These are phyloP conservation scores for Pseudoips prasinana DNA, from an alignment of 2,888 invertebrate genomes.

Conservation along the genomic window DNA sequence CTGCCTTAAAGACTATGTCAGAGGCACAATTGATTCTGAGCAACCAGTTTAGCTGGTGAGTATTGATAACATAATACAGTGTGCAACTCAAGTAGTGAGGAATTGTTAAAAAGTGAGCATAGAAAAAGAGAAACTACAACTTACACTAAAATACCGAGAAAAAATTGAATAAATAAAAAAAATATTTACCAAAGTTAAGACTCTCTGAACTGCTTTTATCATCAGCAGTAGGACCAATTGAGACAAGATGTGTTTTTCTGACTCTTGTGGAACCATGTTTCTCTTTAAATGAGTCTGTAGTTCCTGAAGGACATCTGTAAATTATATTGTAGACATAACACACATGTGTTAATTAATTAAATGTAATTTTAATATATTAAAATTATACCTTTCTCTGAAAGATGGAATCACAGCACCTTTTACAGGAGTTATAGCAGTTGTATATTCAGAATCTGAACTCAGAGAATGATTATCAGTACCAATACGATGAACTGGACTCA, in stretches of 20 bases:
- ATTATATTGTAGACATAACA: slow-evolving; percentile 4
- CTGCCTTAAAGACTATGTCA: too few relatives aligned
- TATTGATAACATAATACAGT: too few relatives aligned
- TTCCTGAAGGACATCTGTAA: slow-evolving; percentile 64
- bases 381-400: slow-evolving; percentile 83
- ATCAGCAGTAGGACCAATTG: slow-evolving; percentile 81
- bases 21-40: too few relatives aligned
- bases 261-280: slow-evolving; percentile 52
- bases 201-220: slow-evolving; percentile 92
- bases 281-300: slow-evolving; percentile 64
- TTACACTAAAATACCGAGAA: background rate
- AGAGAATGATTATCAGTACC: slow-evolving; percentile 80
- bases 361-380: too few relatives aligned
- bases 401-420: slow-evolving; percentile 70
- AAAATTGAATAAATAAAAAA: too few relatives aligned
- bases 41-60: too few relatives aligned
- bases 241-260: slow-evolving; percentile 69
- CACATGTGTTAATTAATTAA: too few relatives aligned
- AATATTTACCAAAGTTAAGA: slow-evolving; percentile 84
- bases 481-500: slow-evolving; percentile 58
- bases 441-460: slow-evolving; percentile 89
- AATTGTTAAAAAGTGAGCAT: too few relatives aligned
- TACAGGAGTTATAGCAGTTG: slow-evolving; percentile 85
- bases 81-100: too few relatives aligned
- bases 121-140: too few relatives aligned